Conservation (phyloP, 2,113 vertebrate species). For the Peromyscus leucopus region DNA sequence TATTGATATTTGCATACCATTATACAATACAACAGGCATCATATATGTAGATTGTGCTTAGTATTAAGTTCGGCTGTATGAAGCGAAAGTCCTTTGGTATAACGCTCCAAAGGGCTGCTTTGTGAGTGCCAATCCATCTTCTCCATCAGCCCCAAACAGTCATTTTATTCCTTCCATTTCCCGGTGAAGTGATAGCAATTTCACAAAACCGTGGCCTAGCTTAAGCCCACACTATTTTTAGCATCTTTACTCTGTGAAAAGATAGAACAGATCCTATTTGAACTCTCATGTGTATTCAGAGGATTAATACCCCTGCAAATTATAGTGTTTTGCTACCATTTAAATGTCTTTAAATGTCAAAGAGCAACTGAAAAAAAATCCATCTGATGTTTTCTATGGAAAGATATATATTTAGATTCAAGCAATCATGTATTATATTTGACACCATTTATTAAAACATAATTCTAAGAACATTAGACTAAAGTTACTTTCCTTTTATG, state of each 20-base stretch:
- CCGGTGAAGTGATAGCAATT: constrained; percentile 62
- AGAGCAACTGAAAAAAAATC: constrained; percentile 63
- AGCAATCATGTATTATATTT: background rate
- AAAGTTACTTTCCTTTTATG: constrained; percentile 27
- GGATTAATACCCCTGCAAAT: constrained; percentile 59
- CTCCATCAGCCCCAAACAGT: constrained; percentile 4
- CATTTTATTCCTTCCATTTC: constrained; percentile 67
- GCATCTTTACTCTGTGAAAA: constrained; percentile 67
- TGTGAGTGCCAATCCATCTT: constrained; percentile 11
- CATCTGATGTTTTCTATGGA: constrained; percentile 37
- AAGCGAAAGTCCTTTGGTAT: constrained; percentile 10
- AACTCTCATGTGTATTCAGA: constrained; percentile 59
- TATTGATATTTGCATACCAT: constrained; percentile 80
- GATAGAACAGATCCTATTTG: constrained; percentile 47
- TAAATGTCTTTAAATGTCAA: constrained; percentile 65
- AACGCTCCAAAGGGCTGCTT: background rate
- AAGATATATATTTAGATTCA: constrained; percentile 37
- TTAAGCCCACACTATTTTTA: constrained; percentile 69
- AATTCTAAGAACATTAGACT: constrained; percentile 1
- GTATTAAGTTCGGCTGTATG: constrained; percentile 19
- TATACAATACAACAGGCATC: constrained; percentile 62
- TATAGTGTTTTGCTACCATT: constrained; percentile 57
- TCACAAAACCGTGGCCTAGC: constrained; percentile 58
- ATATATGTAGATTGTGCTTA: constrained; percentile 59
- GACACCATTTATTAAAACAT: constrained; percentile 45